Base-by-base conservation (phyloP, 2,888 invertebrate species). In the Brachylomia viminalis region DNA sequence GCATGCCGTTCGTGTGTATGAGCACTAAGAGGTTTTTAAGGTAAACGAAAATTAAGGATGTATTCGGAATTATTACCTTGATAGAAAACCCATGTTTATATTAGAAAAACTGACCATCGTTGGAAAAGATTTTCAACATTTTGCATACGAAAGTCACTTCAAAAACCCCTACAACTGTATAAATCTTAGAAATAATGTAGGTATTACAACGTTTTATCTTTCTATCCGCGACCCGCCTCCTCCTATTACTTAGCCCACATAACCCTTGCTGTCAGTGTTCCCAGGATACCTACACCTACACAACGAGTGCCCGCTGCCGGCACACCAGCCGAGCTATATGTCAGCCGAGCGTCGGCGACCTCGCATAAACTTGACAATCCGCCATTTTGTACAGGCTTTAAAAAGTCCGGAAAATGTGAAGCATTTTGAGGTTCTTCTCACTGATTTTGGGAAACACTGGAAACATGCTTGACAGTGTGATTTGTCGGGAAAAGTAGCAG, bases 311-410 rank as follows among this genome's bases (percentile, higher is more conserved):
- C 67, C 52, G 33, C 62, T 54, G 72, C 45, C 67, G 42, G 33
- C 62, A 73, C 78, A 30, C 27, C 58, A n/a, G 42, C 62, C 61
- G 42, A 49, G 56, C 45, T 66, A n/a, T n/a, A n/a, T n/a, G 71
- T 52, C 76, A 69, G 58, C 58, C 54, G 23, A 69, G 65, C 71
- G 52, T 45, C 66, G 49, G 1, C 54, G 38, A 65, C 65, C 66
- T 62, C 65, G 72, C 77, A 77, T 84, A 80, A 83, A 80, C 77
- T 72, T 72, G 69, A 72, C 76, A 68, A 27, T 20, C 62, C 56
- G 23, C 61, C 61, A 20, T 77, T 74, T 72, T 45, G 61, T 54
- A 77, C 84, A 66, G 62, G 69, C 54, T 80, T 76, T 59, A 74
- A 80, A 76, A 62, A 70, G 20, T 72, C 13, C 11, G 45, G 33